A percentile compares a stretch with the other conserved stretches of the same genome.
Conservation (phyloP, 2,113 vertebrate genomes). For the Phrynosoma platyrhinos region DNA sequence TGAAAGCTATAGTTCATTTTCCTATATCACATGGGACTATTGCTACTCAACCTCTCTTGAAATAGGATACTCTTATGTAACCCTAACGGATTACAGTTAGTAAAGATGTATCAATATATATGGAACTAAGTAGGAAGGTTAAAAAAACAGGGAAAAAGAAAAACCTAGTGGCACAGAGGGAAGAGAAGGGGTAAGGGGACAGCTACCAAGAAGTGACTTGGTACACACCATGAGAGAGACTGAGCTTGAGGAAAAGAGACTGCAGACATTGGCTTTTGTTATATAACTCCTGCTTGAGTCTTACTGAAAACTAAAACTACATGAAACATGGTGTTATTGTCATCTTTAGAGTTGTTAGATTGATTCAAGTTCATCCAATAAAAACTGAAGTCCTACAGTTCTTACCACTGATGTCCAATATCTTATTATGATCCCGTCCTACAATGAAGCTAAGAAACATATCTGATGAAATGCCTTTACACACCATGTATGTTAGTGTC, state of each 20-base stretch:
- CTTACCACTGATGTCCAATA: not conserved
- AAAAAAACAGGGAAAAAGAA: too few relatives aligned
- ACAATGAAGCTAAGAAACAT: not conserved
- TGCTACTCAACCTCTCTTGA: not conserved
- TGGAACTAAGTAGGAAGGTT: too few relatives aligned
- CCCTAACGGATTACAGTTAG: not conserved
- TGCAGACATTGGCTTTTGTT: too few relatives aligned
- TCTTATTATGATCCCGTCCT: not conserved
- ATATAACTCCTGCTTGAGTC: too few relatives aligned
- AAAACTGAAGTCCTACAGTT: not conserved
- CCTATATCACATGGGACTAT: not conserved
- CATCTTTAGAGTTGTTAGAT: not conserved
- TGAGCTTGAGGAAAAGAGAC: too few relatives aligned
- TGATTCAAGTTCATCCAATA: not conserved
- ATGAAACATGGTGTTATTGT: not conserved
- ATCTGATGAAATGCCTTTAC: constrained; percentile 10
- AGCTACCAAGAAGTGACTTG: too few relatives aligned
- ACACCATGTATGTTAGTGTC: constrained; percentile 29
- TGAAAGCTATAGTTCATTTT: not conserved
- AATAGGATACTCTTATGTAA: not conserved
- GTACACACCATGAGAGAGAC: too few relatives aligned
- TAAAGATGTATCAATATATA: not conserved
- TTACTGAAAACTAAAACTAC: too few relatives aligned
- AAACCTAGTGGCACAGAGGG: too few relatives aligned
- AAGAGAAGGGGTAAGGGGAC: too few relatives aligned